These are phyloP conservation scores for Trachurus trachurus DNA, from an alignment of 2,797 vertebrate species.

Conservation along the genomic window DNA sequence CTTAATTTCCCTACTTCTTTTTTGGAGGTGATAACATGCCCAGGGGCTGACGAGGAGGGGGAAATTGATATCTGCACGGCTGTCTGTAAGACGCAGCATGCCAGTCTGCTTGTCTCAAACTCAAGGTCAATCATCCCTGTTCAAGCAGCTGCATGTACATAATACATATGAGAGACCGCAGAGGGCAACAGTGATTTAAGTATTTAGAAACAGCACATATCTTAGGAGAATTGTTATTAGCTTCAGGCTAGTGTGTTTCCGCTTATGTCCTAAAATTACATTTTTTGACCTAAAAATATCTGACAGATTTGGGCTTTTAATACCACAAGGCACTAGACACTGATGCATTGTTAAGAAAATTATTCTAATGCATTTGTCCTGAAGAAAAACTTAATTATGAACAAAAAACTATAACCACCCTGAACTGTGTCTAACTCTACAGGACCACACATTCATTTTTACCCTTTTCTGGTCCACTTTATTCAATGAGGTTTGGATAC, in stretches of 20 bases:
- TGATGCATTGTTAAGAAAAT: not conserved
- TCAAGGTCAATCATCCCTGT: slow-evolving; percentile 45
- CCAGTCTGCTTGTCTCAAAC: slow-evolving; percentile 58
- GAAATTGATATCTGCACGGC: slow-evolving; percentile 74
- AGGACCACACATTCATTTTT: slow-evolving; percentile 48
- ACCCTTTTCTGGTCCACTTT: slow-evolving; percentile 34
- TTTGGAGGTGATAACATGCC: slow-evolving; percentile 81
- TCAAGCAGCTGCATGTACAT: slow-evolving; percentile 52
- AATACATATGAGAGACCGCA: slow-evolving; percentile 23
- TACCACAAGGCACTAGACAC: not conserved
- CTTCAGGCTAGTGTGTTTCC: slow-evolving; percentile 6
- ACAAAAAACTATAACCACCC: slow-evolving; percentile 16
- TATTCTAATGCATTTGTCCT: not conserved
- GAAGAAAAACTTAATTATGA: slow-evolving; percentile 19
- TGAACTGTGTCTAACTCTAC: slow-evolving; percentile 17
- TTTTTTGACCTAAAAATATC: not conserved
- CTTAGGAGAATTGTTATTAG: slow-evolving; percentile 6
- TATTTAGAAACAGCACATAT: slow-evolving; percentile 36
- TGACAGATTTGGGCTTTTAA: slow-evolving; percentile 5
- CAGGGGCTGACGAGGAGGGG: slow-evolving; percentile 65
- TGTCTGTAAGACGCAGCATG: slow-evolving; percentile 49
- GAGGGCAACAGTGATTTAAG: slow-evolving; percentile 33
- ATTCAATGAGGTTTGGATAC: slow-evolving; percentile 73
- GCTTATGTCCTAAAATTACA: not conserved
- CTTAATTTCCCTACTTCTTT: slow-evolving; percentile 72